A percentile compares a stretch with the other conserved stretches of the same genome.
Evolutionary conservation across 2,113 vertebrate species (phyloP).

Genomic region (Trachemys scripta): DNA sequence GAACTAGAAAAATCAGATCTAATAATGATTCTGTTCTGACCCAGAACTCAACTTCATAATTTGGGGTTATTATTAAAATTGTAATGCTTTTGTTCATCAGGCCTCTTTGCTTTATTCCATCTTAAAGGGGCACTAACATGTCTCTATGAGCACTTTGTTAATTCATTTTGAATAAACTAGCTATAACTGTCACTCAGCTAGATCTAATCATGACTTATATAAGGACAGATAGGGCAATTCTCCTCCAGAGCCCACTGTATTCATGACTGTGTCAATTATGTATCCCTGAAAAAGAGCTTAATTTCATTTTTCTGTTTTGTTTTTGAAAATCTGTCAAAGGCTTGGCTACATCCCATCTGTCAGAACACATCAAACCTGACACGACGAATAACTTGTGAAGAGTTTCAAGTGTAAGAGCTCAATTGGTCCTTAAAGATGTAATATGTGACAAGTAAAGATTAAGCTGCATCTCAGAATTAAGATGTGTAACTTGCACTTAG

Average conservation of each 20-base stretch:
- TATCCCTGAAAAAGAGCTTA: neutral
- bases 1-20: neutral
- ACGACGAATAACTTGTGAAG: neutral
- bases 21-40: neutral
- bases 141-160: neutral
- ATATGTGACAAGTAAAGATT: neutral
- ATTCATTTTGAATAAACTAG: neutral
- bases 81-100: neutral
- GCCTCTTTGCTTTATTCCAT: neutral
- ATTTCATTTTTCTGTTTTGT: neutral
- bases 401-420: neutral
- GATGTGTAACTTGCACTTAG: neutral
- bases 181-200: neutral
- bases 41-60: neutral
- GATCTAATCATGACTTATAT: neutral
- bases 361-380: neutral
- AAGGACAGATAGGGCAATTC: neutral
- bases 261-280: neutral
- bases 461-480: neutral
- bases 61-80: neutral
- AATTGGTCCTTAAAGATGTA: neutral
- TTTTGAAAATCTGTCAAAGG: neutral
- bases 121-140: neutral
- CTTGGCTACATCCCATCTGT: neutral
- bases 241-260: neutral